Percentiles rank a stretch among this genome's conserved stretches.
These are phyloP conservation scores for Asteroscopus sphinx DNA, from an alignment of 2,888 invertebrate genomes.

Conservation along the genomic window DNA sequence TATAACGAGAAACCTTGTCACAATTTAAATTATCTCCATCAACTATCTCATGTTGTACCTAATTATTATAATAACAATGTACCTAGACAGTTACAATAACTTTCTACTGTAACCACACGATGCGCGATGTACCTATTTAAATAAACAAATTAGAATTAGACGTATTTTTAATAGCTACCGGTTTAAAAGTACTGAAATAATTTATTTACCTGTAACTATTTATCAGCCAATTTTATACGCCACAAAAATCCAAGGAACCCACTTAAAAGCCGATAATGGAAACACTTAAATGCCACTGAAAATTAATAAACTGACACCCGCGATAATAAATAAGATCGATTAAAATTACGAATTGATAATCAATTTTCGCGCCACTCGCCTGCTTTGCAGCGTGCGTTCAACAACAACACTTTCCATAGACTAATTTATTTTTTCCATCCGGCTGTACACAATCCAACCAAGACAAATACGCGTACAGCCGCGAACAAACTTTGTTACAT, in stretches of 20 bases:
- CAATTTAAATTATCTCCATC: not conserved
- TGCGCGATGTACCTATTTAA: slow-evolving; percentile 3
- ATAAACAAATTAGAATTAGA: slow-evolving; percentile 4
- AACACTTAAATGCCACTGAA: slow-evolving; percentile 30
- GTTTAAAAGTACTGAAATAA: slow-evolving; percentile 5
- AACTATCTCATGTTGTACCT: slow-evolving; percentile 4
- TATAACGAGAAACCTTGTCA: not conserved
- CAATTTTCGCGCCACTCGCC: slow-evolving; percentile 60
- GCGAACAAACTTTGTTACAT: slow-evolving; percentile 60
- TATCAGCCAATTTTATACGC: slow-evolving; percentile 14
- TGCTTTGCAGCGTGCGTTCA: slow-evolving; percentile 61
- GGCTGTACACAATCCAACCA: slow-evolving; percentile 55
- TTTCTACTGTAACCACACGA: slow-evolving; percentile 16
- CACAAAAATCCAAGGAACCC: slow-evolving; percentile 39
- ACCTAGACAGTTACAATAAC: slow-evolving; percentile 9
- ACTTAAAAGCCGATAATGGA: slow-evolving; percentile 7
- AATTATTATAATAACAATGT: slow-evolving; percentile 28
- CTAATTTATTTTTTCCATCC: slow-evolving; percentile 64
- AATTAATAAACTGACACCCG: slow-evolving; percentile 30
- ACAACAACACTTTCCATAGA: slow-evolving; percentile 66
- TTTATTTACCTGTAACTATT: slow-evolving; percentile 43
- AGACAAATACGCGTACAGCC: slow-evolving; percentile 65
- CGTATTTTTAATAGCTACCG: not conserved
- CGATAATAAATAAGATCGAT: slow-evolving; percentile 26
- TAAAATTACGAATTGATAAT: slow-evolving; percentile 47